Percentiles rank a stretch among this genome's conserved stretches.
These are phyloP conservation scores for Drosophila tropicalis DNA, from an alignment of 1,140 invertebrate genomes.

Conservation along the genomic window DNA sequence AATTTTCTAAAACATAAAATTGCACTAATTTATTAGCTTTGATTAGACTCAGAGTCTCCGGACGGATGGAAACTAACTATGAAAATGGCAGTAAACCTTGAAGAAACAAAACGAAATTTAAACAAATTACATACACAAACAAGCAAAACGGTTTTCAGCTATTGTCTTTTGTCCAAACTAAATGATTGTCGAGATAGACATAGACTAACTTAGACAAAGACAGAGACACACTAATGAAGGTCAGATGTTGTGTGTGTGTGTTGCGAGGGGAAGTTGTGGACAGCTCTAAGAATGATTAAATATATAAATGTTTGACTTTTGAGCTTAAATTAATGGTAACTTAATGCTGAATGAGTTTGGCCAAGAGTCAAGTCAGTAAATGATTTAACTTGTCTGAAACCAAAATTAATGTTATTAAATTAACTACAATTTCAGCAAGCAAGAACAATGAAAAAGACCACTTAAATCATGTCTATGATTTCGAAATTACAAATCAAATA, in stretches of 20 bases:
- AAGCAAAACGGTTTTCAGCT: conserved; percentile 27
- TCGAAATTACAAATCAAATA: background rate
- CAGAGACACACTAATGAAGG: conserved; percentile 54
- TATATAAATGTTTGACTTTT: conserved; percentile 54
- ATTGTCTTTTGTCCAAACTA: conserved; percentile 47
- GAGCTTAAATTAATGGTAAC: conserved; percentile 30
- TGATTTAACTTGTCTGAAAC: conserved; percentile 10
- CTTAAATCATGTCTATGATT: background rate
- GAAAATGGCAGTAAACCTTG: conserved; percentile 13
- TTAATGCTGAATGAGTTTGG: conserved; percentile 20
- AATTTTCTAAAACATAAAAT: conserved; percentile 59
- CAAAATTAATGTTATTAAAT: conserved; percentile 12
- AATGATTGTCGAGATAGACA: conserved; percentile 42
- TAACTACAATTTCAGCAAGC: background rate
- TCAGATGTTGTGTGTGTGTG: conserved; percentile 39
- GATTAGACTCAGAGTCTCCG: conserved; percentile 4
- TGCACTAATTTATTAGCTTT: conserved; percentile 63
- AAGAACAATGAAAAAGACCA: background rate
- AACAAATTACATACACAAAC: conserved; percentile 2
- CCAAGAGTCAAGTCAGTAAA: conserved; percentile 3
- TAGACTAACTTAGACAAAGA: conserved; percentile 42
- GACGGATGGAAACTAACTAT: background rate
- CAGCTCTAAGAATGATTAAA: conserved; percentile 59
- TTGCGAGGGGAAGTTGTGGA: conserved; percentile 23
- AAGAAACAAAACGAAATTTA: conserved; percentile 11